Base-by-base conservation (phyloP, 2,888 invertebrate species). In the Cheilosia variabilis region DNA sequence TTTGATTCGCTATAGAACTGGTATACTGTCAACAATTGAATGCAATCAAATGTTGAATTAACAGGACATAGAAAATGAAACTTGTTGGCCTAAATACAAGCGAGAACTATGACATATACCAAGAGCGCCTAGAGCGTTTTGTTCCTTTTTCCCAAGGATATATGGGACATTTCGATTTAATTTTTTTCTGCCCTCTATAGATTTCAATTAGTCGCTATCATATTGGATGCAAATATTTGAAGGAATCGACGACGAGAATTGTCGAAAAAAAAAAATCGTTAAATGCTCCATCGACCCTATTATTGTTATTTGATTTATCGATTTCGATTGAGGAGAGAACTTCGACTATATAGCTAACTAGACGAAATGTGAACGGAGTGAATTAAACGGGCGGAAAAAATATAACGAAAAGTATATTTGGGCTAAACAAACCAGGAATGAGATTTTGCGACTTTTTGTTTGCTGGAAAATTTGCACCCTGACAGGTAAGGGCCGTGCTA, bases 141-240 rank as follows among this genome's bases (percentile, higher is more conserved):
- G 52, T 24, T 53, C 37, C 5, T 34, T 34, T 5, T 27, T 62
- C 27, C 41, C 47, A 68, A 34, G 47, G 52, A 15, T 69, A 66
- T 57, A 5, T 57, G 5, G 57, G 31, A 24, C 55, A 50, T 71
- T 57, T 57, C 34, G 15, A 62, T 72, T 60, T 17, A 73, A 52
- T 37, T 19, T 41, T 52, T 9, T 43, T 63, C 52, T 41, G 5
- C 45, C 66, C 19, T 19, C 41, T 55, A 7, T 55, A 87, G 89
- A 89, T 90, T 90, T 89, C 89, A 90, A 89, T 90, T 90, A 90
- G 89, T 89, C 66, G 75, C 87, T 88, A 89, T 90, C 89, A 90
- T 90, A 90, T 90, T 89, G 89, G 90, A 89, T 89, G 89, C 90
- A 90, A 90, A 90, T 90, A 89, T 90, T 90, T 69, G 69, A 78